Base-by-base conservation (phyloP, 2,797 vertebrate genomes). In the Argyrosomus regius region DNA sequence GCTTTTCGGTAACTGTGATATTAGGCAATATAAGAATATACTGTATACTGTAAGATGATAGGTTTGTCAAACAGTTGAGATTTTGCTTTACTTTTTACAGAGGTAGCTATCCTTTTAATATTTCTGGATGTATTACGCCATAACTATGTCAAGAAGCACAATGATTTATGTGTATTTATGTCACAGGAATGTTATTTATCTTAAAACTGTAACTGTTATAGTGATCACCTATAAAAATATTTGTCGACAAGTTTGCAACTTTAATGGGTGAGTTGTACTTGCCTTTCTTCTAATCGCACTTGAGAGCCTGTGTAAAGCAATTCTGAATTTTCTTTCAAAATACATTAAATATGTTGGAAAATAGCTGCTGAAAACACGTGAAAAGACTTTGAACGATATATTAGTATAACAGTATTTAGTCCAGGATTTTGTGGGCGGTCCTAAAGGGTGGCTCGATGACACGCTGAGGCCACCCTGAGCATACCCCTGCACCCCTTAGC, bases 171-270 rank as follows among this genome's bases (percentile, higher is more conserved):
- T 4, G 7, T 31, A 46, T 57, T 69, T n/a, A 18, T 54, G 18
- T 24, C 18, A 58, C 3, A 6, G 8, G 41, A 28, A 58, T 69
- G 53, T 49, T 24, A 71, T 71, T 71, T 26, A 41, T 53, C 56
- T 48, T 49, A n/a, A 6, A n/a, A n/a, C 28, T 28, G 28, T 28
- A 58, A 48, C 28, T 13, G 20, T 16, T 70, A 7, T 46, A 46
- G 13, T 28, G 28, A 2, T 45, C 45, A 35, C 28, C 28, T 18
- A 24, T 52, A 14, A 8, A 20, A 50, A 72, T 28, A 59, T 46
- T 8, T 35, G 18, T 12, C 22, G 54, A 48, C 11, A 31, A 4
- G 20, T 5, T 58, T 58, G 24, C 0, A 17, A 6, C 17, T 58
- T 16, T 49, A 22, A 35, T 35, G 13, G 16, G 14, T 22, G 17